These are phyloP conservation scores for Ranitomeya variabilis DNA, from an alignment of 2,113 vertebrate genomes.

Conservation along the genomic window DNA sequence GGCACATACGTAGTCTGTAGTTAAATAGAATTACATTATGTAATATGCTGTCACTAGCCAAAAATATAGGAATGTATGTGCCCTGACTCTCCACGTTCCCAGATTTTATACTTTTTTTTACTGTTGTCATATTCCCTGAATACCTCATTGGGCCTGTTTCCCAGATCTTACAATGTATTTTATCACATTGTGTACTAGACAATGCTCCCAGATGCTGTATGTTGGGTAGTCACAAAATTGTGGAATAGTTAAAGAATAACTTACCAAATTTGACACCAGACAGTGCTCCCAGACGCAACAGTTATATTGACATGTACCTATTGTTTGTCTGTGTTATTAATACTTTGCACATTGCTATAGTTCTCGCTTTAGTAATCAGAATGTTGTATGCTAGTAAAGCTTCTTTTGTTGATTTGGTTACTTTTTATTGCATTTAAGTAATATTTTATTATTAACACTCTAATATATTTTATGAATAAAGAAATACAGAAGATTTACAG, in stretches of 20 bases:
- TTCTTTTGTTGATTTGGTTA: too few relatives aligned
- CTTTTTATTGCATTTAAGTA: too few relatives aligned
- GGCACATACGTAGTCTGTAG: neutral
- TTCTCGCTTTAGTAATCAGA: too few relatives aligned
- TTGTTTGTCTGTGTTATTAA: neutral
- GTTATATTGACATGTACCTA: neutral
- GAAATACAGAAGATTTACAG: too few relatives aligned
- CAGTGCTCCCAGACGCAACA: neutral
- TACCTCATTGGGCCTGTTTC: neutral
- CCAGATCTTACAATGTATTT: slow-evolving; percentile 10
- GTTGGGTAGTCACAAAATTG: neutral
- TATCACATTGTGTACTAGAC: neutral
- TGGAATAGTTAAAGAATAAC: neutral
- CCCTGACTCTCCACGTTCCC: neutral
- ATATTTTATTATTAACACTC: too few relatives aligned
- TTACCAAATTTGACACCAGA: neutral
- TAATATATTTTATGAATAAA: too few relatives aligned
- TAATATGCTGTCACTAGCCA: neutral
- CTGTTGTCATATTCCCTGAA: neutral
- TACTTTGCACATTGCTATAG: neutral
- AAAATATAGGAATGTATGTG: neutral
- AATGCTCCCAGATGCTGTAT: neutral
- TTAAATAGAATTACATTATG: neutral
- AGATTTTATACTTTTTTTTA: neutral
- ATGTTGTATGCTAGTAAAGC: too few relatives aligned